phyloP scores from a whole-genome alignment of 2,888 invertebrate species.

The Nomada lathburiana region DNA sequence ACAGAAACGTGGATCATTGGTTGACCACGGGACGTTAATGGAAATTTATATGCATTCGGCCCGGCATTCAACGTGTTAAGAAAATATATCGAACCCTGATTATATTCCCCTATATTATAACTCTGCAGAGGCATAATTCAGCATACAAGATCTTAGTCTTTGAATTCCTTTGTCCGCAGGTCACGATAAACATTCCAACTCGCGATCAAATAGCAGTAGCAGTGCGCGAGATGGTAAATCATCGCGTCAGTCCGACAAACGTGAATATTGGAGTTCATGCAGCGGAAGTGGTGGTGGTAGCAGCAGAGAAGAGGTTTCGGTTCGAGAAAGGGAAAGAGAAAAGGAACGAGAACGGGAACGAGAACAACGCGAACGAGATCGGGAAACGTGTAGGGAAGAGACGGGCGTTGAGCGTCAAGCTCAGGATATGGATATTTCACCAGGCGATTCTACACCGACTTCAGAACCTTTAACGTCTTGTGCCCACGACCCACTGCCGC shows the following conservation, averaged over 20 bases:
- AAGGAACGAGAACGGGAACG: constrained; percentile 79
- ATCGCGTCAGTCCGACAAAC: constrained; percentile 83
- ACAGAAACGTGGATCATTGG: too few relatives aligned
- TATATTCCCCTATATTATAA: too few relatives aligned
- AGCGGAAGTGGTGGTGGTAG: constrained; percentile 77
- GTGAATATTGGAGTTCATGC: constrained; percentile 83
- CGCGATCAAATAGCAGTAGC: constrained; percentile 85
- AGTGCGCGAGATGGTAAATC: constrained; percentile 82
- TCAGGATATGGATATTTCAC: constrained; percentile 98
- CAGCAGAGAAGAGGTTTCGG: constrained; percentile 81
- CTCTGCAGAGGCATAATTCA: background rate
- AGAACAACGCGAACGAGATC: constrained; percentile 82
- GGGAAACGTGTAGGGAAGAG: constrained; percentile 79
- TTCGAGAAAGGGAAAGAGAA: constrained; percentile 79
- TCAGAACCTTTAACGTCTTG: constrained; percentile 88
- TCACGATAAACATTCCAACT: constrained; percentile 92
- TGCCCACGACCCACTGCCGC: constrained; percentile 86
- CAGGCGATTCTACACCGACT: constrained; percentile 94
- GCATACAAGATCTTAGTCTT: constrained; percentile 28
- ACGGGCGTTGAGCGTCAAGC: constrained; percentile 84
- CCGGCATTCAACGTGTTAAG: too few relatives aligned
- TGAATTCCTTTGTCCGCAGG: constrained; percentile 81
- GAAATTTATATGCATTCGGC: too few relatives aligned
- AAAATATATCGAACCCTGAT: too few relatives aligned
- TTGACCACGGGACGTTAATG: too few relatives aligned